Conservation (phyloP, 2,888 invertebrate species). For the Maniola hyperantus region DNA sequence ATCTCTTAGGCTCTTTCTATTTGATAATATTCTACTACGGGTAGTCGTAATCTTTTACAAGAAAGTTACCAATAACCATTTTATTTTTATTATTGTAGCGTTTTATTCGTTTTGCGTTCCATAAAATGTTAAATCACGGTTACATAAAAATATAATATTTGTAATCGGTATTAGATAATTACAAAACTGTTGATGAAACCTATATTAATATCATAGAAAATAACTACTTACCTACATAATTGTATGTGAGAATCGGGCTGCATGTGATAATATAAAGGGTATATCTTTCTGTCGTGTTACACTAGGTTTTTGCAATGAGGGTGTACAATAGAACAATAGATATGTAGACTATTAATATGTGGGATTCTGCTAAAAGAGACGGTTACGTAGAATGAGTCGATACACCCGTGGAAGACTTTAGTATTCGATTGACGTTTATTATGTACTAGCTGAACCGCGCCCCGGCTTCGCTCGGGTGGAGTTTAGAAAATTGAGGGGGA, state of each 20-base stretch:
- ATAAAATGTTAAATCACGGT: background rate
- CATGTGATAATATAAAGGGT: background rate
- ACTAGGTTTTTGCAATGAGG: background rate
- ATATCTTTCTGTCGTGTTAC: background rate
- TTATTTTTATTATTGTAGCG: background rate
- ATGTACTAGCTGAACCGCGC: no score
- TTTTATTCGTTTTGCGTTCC: background rate
- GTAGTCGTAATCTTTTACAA: background rate
- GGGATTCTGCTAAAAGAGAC: constrained; percentile 7
- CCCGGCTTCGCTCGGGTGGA: no score
- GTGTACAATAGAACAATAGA: constrained; percentile 10
- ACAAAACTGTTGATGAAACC: background rate
- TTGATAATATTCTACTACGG: background rate
- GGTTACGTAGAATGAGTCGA: constrained; percentile 2
- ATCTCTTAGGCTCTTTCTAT: no score
- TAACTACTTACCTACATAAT: background rate
- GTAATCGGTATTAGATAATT: background rate
- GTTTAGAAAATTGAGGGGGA: no score
- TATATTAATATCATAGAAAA: background rate
- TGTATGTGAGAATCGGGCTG: constrained; percentile 5
- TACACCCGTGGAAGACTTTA: background rate
- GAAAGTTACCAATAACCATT: background rate
- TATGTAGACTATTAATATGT: constrained; percentile 6
- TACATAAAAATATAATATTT: background rate
- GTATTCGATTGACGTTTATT: constrained; percentile 1